A percentile compares a stretch with the other conserved stretches of the same genome.
Evolutionary conservation across 2,113 vertebrate genomes (phyloP).

Genomic region (Alectura lathami): DNA sequence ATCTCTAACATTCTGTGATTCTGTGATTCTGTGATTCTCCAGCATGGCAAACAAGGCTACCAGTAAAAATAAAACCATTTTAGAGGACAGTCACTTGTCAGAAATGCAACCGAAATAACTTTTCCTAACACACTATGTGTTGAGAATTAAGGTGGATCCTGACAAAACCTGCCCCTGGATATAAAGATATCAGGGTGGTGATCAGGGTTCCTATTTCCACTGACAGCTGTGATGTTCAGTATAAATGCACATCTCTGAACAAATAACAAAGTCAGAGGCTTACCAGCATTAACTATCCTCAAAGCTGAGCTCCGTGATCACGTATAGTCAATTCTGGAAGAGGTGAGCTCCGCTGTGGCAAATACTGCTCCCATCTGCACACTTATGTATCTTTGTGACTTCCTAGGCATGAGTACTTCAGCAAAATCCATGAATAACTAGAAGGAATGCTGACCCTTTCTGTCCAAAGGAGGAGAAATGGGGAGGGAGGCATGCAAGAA

Average conservation of each 20-base stretch:
- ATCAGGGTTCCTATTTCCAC: not conserved
- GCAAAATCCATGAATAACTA: not conserved
- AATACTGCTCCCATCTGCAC: not conserved
- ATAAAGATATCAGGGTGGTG: not conserved
- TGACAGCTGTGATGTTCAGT: not conserved
- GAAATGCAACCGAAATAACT: not conserved
- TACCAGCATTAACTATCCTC: not conserved
- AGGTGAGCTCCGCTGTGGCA: not conserved
- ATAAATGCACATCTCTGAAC: not conserved
- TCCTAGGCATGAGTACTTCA: not conserved
- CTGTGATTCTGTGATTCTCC: too few species aligned
- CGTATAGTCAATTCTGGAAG: fast-evolving
- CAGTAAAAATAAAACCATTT: not conserved
- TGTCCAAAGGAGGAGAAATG: not conserved
- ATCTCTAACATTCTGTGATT: too few species aligned
- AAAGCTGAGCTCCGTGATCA: not conserved
- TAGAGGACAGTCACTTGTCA: not conserved
- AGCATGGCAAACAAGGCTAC: not conserved
- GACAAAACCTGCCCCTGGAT: not conserved
- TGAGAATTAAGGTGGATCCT: not conserved
- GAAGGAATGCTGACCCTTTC: not conserved
- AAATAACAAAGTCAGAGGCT: not conserved
- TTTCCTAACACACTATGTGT: not conserved
- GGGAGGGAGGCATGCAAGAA: not conserved
- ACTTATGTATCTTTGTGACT: not conserved